phyloP scores from a whole-genome alignment of 2,888 invertebrate species.

The Lycocerus yunnanus region DNA sequence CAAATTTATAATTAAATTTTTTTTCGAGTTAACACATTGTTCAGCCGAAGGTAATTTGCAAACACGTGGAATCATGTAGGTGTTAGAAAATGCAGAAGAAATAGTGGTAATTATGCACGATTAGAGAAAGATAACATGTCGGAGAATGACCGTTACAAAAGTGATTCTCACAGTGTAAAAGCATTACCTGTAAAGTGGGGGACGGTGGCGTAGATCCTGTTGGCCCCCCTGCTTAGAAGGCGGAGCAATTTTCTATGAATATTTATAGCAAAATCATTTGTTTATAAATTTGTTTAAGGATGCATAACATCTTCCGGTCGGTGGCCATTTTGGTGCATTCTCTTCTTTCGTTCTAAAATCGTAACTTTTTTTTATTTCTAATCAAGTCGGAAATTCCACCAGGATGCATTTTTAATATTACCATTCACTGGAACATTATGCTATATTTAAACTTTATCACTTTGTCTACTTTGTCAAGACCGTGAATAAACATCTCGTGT shows the following conservation, averaged over 20 bases:
- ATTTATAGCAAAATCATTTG: constrained; percentile 26
- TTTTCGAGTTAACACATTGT: not conserved
- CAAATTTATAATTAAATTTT: not conserved
- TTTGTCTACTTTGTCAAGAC: constrained; percentile 31
- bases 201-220: constrained; percentile 35
- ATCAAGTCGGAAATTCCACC: not conserved
- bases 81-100: constrained; percentile 11
- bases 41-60: not conserved
- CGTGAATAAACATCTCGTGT: constrained; percentile 41
- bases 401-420: not conserved
- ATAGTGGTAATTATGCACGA: constrained; percentile 25
- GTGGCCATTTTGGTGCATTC: constrained; percentile 20
- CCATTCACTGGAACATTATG: not conserved
- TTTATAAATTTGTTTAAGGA: constrained; percentile 29
- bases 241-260: constrained; percentile 28
- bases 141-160: constrained; percentile 32
- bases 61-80: constrained; percentile 7
- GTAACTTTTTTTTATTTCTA: not conserved
- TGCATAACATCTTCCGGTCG: constrained; percentile 28
- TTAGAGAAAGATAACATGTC: constrained; percentile 19
- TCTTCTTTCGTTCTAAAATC: not conserved
- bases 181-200: constrained; percentile 29
- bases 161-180: constrained; percentile 28
- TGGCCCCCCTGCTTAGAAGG: constrained; percentile 29
- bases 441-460: constrained; percentile 29